Conservation (phyloP, 2,888 invertebrate species). For the Chalcosyrphus nemorum region DNA sequence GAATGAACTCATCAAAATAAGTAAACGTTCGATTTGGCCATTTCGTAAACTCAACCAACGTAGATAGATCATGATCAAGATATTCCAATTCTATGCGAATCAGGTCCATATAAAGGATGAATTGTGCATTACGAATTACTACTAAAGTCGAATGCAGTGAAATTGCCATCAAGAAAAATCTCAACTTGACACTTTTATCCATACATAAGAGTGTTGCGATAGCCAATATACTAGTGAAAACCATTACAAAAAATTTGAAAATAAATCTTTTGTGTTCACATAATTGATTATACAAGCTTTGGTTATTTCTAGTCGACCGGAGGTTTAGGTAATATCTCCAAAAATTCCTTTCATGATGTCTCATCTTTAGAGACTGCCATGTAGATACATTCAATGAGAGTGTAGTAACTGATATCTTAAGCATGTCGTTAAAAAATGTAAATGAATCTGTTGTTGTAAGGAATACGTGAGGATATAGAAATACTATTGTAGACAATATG, state of each 20-base stretch:
- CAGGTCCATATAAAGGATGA: slow-evolving; percentile 77
- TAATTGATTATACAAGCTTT: background rate
- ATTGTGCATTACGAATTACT: slow-evolving; percentile 76
- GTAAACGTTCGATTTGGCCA: slow-evolving; percentile 74
- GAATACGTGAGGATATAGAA: slow-evolving; percentile 33
- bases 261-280: slow-evolving; percentile 12
- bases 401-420: slow-evolving; percentile 75
- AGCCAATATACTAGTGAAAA: background rate
- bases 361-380: slow-evolving; percentile 25
- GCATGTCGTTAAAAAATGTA: slow-evolving; percentile 75
- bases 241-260: background rate
- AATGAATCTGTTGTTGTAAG: slow-evolving; percentile 75
- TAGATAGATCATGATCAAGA: slow-evolving; percentile 75
- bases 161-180: slow-evolving; percentile 76
- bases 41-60: slow-evolving; percentile 76
- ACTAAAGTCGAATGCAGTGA: slow-evolving; percentile 74
- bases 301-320: background rate
- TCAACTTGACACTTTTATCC: slow-evolving; percentile 49
- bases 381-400: slow-evolving; percentile 72
- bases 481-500: background rate
- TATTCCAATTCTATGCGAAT: slow-evolving; percentile 76
- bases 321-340: slow-evolving; percentile 13
- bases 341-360: slow-evolving; percentile 55
- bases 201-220: background rate
- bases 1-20: slow-evolving; percentile 76